Conservation (phyloP, 2,888 invertebrate genomes). For the Tachina grossa region DNA sequence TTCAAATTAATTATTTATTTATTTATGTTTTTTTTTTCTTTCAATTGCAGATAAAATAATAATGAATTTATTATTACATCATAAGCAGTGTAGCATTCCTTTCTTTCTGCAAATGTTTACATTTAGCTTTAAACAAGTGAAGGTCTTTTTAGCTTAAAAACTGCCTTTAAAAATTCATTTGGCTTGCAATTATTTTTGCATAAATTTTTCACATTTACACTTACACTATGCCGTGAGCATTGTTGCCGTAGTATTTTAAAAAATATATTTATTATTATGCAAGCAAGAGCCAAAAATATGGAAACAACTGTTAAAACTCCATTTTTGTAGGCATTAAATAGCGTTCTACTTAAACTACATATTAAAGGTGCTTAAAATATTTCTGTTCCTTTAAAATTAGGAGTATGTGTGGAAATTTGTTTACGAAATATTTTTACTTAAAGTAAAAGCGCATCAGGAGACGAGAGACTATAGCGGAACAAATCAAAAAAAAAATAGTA, state of each 20-base stretch:
- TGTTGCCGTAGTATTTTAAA: constrained; percentile 2
- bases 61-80: constrained; percentile 25
- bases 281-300: background rate
- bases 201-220: constrained; percentile 20
- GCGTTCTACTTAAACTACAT: too few relatives aligned
- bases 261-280: constrained; percentile 37
- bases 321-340: background rate
- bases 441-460: too few relatives aligned
- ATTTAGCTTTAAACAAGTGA: constrained; percentile 47
- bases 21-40: background rate
- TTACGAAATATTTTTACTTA: too few relatives aligned
- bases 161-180: constrained; percentile 64
- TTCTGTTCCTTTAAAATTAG: background rate
- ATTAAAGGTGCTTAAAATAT: too few relatives aligned
- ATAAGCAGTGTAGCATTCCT: constrained; percentile 5
- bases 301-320: constrained; percentile 27
- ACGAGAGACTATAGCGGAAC: too few relatives aligned
- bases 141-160: constrained; percentile 43
- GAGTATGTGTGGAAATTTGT: background rate
- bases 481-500: too few relatives aligned
- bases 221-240: constrained; percentile 9
- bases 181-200: constrained; percentile 57
- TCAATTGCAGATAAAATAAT: background rate
- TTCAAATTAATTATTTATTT: constrained; percentile 20
- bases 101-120: constrained; percentile 2